These are phyloP conservation scores for Halocynthia roretzi DNA, from an alignment of 23 tunicate genomes.

Conservation along the genomic window DNA sequence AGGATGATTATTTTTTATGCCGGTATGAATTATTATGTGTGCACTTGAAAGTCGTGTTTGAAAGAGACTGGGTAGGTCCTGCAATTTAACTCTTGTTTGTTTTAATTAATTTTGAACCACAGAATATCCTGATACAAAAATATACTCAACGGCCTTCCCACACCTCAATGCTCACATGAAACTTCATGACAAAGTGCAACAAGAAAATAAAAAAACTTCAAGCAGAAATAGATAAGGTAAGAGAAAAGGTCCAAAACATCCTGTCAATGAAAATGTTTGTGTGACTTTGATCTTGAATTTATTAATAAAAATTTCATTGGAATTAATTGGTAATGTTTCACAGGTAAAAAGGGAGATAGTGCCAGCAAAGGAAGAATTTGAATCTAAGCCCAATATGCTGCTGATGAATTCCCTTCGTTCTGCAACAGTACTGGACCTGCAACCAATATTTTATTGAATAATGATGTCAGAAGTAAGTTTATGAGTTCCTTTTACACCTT, in stretches of 20 bases:
- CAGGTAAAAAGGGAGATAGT: slow-evolving; percentile 54
- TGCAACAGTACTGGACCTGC: slow-evolving; percentile 57
- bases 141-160: slow-evolving; percentile 54
- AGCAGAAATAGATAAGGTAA: slow-evolving; percentile 59
- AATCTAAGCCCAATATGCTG: slow-evolving; percentile 30
- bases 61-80: not conserved
- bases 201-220: slow-evolving; percentile 55
- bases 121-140: slow-evolving; percentile 44
- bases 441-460: slow-evolving; percentile 46
- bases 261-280: slow-evolving; percentile 53
- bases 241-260: slow-evolving; percentile 56
- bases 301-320: not conserved
- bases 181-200: slow-evolving; percentile 54
- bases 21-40: no score
- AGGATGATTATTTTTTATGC: no score
- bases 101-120: not conserved
- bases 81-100: not conserved
- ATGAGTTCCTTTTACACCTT: no score
- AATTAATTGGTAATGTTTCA: not conserved
- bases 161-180: slow-evolving; percentile 33
- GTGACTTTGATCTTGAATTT: slow-evolving; percentile 11
- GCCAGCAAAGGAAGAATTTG: slow-evolving; percentile 78
- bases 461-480: slow-evolving; percentile 41
- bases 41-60: no score
- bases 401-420: slow-evolving; percentile 62